phyloP scores from a whole-genome alignment of 2,888 invertebrate species.

The Oscheius sp. region DNA sequence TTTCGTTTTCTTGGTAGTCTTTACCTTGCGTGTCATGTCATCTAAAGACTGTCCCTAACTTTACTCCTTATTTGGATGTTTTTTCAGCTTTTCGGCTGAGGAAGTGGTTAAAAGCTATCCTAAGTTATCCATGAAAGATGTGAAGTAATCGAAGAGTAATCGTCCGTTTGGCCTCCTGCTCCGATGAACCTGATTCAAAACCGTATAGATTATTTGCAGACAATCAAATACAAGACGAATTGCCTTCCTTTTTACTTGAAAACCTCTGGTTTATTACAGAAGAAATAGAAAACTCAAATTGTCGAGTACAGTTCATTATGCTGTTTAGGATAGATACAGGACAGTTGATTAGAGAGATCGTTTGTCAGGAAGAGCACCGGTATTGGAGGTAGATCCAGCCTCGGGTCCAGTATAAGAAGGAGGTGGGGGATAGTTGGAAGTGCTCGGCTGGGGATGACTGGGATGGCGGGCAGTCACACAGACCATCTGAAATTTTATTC shows the following conservation, averaged over 20 bases:
- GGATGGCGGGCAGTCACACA: too few relatives aligned
- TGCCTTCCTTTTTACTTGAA: neutral
- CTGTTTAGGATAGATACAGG: neutral
- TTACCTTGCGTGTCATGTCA: conserved; percentile 8
- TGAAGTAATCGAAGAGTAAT: too few relatives aligned
- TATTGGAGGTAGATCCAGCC: too few relatives aligned
- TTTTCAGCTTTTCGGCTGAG: neutral
- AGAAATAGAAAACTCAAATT: conserved; percentile 37
- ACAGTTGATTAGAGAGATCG: neutral
- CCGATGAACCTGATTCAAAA: too few relatives aligned
- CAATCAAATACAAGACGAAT: conserved; percentile 66
- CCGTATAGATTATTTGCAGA: conserved; percentile 61
- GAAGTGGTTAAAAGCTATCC: too few relatives aligned
- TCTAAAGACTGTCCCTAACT: conserved; percentile 1
- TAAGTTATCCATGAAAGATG: too few relatives aligned
- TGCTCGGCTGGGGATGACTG: too few relatives aligned
- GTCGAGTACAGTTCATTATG: neutral
- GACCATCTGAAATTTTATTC: too few relatives aligned
- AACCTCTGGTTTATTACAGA: neutral
- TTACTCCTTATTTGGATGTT: neutral
- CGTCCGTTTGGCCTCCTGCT: too few relatives aligned
- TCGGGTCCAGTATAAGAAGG: too few relatives aligned
- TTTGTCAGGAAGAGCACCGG: neutral
- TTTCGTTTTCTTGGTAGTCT: neutral
- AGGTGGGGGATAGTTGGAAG: too few relatives aligned